phyloP scores from a whole-genome alignment of 1,140 invertebrate genomes.

The Argopecten irradians region DNA sequence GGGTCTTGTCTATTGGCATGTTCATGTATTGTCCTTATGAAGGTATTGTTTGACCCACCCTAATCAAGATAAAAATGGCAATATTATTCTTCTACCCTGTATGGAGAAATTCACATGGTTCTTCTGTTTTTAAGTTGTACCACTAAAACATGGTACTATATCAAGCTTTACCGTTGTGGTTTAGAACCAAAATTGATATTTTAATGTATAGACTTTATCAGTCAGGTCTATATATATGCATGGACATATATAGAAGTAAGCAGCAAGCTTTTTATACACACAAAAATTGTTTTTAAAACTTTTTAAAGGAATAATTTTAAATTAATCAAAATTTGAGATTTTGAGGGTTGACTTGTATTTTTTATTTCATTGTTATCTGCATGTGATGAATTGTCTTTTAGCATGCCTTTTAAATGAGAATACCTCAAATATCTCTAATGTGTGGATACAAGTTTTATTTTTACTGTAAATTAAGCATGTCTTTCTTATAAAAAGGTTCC shows the following conservation, averaged over 20 bases:
- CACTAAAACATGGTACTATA: no score
- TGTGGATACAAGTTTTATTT: background rate
- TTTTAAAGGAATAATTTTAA: background rate
- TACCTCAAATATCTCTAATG: background rate
- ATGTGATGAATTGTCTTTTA: background rate
- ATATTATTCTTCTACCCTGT: background rate
- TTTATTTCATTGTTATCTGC: conserved; percentile 18
- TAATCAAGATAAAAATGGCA: background rate
- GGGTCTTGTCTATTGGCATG: background rate
- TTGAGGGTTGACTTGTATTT: background rate
- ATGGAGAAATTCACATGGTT: background rate
- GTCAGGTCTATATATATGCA: background rate
- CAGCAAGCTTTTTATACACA: background rate
- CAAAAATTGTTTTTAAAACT: no score
- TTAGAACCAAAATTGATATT: background rate
- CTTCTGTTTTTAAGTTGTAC: no score
- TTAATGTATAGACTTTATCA: background rate
- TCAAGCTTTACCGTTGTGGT: background rate
- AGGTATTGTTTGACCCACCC: background rate
- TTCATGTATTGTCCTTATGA: background rate
- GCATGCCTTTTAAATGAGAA: background rate
- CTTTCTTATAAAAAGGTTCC: background rate
- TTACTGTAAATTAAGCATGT: background rate
- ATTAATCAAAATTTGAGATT: background rate
- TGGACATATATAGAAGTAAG: background rate